Evolutionary conservation across 2,113 vertebrate genomes (phyloP).

Genomic region (Toxostoma redivivum): DNA sequence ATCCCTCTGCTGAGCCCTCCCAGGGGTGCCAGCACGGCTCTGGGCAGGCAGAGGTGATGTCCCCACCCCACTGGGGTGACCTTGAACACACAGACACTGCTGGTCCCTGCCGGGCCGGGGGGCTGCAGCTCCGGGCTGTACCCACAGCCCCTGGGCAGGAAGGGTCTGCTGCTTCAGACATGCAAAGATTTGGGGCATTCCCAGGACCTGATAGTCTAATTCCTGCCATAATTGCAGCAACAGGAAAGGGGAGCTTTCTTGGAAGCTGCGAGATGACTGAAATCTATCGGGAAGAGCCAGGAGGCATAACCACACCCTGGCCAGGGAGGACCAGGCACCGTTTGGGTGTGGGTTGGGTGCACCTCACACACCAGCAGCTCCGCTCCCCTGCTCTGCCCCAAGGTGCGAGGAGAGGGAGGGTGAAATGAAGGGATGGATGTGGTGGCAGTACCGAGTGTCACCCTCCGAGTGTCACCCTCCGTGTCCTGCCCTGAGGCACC

Average conservation of each 20-base stretch:
- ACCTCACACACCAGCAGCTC: neutral
- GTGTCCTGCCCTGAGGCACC: neutral
- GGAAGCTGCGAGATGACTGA: neutral
- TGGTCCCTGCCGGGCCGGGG: rapidly evolving
- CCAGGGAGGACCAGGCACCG: neutral
- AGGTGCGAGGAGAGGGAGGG: neutral
- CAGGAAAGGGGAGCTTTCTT: neutral
- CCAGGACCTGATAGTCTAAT: neutral
- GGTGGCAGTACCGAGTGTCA: neutral
- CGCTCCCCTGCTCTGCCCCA: rapidly evolving
- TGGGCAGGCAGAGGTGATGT: neutral
- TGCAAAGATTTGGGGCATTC: neutral
- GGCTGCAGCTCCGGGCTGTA: neutral
- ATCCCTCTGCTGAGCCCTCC: neutral
- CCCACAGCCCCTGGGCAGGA: neutral
- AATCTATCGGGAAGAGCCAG: neutral
- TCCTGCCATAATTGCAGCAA: neutral
- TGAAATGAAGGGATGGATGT: rapidly evolving
- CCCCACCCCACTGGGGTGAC: neutral
- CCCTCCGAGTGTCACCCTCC: neutral
- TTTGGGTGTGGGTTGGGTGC: neutral
- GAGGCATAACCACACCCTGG: neutral
- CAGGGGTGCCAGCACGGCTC: neutral
- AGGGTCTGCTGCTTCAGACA: neutral
- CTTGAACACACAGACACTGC: neutral